These are phyloP conservation scores for Xestia xanthographa DNA, from an alignment of 2,888 invertebrate genomes.

Conservation along the genomic window DNA sequence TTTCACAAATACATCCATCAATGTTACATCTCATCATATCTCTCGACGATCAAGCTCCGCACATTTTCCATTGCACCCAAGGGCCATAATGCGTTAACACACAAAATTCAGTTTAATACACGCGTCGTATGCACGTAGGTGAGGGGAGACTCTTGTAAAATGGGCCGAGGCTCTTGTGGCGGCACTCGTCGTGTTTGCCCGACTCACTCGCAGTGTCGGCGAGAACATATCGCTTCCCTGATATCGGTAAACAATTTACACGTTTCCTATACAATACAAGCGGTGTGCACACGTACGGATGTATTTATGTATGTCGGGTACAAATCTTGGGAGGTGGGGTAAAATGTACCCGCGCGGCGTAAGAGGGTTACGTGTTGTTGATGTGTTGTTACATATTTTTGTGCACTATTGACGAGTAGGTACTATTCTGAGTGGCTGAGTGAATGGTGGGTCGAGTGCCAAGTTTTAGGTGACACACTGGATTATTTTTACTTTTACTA, in stretches of 20 bases:
- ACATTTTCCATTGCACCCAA: conserved; percentile 44
- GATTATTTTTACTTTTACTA: conserved; percentile 59
- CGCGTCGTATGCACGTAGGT: conserved; percentile 61
- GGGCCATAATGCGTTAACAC: conserved; percentile 50
- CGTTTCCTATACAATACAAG: conserved; percentile 69
- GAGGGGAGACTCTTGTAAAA: conserved; percentile 64
- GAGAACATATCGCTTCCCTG: conserved; percentile 73
- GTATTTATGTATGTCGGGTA: conserved; percentile 64
- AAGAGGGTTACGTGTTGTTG: conserved; percentile 66
- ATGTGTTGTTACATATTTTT: conserved; percentile 66
- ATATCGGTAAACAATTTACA: conserved; percentile 79
- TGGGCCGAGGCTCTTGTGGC: conserved; percentile 65
- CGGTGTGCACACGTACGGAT: conserved; percentile 60
- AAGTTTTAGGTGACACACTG: conserved; percentile 53
- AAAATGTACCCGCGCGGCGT: conserved; percentile 59
- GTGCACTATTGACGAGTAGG: conserved; percentile 51
- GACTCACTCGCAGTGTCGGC: conserved; percentile 68
- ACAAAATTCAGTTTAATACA: conserved; percentile 56
- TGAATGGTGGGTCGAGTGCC: conserved; percentile 57
- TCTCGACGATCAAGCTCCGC: conserved; percentile 32
- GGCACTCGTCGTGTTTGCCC: conserved; percentile 69
- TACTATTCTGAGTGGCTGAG: conserved; percentile 56
- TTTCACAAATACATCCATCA: conserved; percentile 9
- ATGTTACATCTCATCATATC: conserved; percentile 11
- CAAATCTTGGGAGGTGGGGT: conserved; percentile 68